These are phyloP conservation scores for Festucalex cinctus DNA, from an alignment of 2,113 vertebrate genomes.

Conservation along the genomic window DNA sequence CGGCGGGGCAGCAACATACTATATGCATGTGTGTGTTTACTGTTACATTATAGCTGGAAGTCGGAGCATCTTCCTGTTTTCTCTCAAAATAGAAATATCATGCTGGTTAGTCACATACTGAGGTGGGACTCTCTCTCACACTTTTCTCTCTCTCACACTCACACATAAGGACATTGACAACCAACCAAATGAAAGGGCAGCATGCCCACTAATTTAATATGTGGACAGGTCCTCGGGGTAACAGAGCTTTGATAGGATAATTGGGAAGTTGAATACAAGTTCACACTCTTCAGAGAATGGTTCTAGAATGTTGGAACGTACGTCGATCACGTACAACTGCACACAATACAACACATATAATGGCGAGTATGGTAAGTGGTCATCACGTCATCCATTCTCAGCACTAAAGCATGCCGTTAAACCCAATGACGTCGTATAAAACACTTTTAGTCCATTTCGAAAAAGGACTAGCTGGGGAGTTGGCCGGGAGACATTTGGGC, in stretches of 20 bases:
- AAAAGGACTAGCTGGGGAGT: not conserved
- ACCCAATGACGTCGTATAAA: not conserved
- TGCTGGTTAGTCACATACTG: constrained; percentile 16
- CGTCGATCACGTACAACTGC: not conserved
- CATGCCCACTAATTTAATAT: constrained; percentile 35
- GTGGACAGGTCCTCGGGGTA: constrained; percentile 28
- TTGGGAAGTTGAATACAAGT: not conserved
- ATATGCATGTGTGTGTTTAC: constrained; percentile 31
- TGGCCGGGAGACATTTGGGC: not conserved
- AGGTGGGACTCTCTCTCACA: too few relatives aligned
- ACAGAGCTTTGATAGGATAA: constrained; percentile 31
- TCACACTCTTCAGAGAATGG: constrained; percentile 9
- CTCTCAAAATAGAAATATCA: constrained; percentile 20
- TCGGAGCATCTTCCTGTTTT: constrained; percentile 10
- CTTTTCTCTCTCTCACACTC: too few relatives aligned
- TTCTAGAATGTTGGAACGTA: not conserved
- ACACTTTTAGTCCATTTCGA: not conserved
- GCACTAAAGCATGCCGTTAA: not conserved
- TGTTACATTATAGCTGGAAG: constrained; percentile 26
- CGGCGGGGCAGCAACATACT: constrained; percentile 17
- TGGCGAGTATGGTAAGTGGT: not conserved
- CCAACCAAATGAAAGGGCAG: too few relatives aligned
- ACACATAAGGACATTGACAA: not conserved
- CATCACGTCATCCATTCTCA: not conserved
- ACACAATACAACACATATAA: not conserved